Percentiles rank a stretch among this genome's conserved stretches.
These are phyloP conservation scores for Lateolabrax maculatus DNA, from an alignment of 2,797 vertebrate species.

Conservation along the genomic window DNA sequence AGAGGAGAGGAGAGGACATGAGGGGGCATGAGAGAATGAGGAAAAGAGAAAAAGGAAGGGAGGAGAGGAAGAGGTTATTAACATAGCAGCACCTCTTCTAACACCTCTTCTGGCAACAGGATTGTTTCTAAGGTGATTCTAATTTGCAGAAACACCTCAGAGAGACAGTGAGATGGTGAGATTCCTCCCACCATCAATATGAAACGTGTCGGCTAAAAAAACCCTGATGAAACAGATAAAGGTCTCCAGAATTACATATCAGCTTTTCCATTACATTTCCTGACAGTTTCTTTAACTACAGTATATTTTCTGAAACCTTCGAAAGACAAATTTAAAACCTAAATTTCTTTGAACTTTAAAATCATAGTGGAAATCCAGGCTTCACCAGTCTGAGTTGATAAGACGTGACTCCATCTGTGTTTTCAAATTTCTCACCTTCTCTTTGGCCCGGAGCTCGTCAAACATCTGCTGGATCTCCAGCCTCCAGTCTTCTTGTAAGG, in stretches of 20 bases:
- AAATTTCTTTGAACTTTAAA: neutral
- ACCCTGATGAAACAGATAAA: neutral
- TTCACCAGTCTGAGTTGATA: neutral
- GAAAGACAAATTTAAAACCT: neutral
- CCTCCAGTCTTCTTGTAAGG: constrained; percentile 94
- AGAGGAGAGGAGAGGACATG: no score
- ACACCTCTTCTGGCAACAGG: constrained; percentile 48
- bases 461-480: constrained; percentile 96
- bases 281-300: neutral
- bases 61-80: constrained; percentile 1
- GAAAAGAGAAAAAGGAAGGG: neutral
- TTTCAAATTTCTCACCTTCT: constrained; percentile 86
- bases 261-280: no score
- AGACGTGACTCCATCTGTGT: neutral
- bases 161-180: constrained; percentile 32
- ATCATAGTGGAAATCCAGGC: neutral
- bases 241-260: neutral
- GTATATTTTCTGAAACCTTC: neutral
- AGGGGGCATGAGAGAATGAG: no score
- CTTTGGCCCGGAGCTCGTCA: constrained; percentile 92
- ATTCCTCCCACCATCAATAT: constrained; percentile 25
- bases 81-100: constrained; percentile 35
- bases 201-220: constrained; percentile 11
- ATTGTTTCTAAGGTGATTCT: constrained; percentile 49
- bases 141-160: constrained; percentile 52